Base-by-base conservation (phyloP, 2,113 vertebrate genomes). In the Lanius ludovicianus region DNA sequence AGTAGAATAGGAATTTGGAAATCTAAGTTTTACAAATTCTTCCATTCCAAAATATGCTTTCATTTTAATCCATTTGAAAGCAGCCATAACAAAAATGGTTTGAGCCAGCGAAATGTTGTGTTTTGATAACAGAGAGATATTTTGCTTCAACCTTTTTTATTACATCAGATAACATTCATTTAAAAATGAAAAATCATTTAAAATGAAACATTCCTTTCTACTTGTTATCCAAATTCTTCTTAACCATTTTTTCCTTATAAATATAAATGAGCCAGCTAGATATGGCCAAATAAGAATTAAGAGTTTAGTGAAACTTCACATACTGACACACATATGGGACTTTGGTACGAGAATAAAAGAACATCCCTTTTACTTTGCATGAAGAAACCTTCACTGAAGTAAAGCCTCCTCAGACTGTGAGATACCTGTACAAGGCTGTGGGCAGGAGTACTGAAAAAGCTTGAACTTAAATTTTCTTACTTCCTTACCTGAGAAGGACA, bases 81-180 rank as follows among this genome's bases (percentile, higher is more conserved):
- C 71, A 97, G 95, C 71, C 96, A 92, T 95, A 96, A 95, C 77
- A 97, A 84, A 95, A 92, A 57, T 89, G 57, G 53, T 85, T 95
- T 85, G 47, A 90, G 75, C 63, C 90, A 62, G 75, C 77, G 47
- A 93, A 95, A 93, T 41, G 42, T 88, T 94, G 63, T 91, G 71
- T 95, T 97, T 96, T 96, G 84, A 93, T 94, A 94, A 88, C 75
- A 87, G 35, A 88, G 62, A 87, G 56, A 83, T 91, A 84, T 91
- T 96, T 96, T 90, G 11, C 79, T 90, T 94, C 64, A 90, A 80
- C 17, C 67, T 87, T 93, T 89, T 95, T 91, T 91, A 94, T 95
- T 93, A 68, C 68, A 96, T 93, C 67, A 96, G 87, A 91, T 91
- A 94, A 74, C 31, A 86, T 80, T 83, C 9, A 77, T 94, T 93